phyloP scores from a whole-genome alignment of 2,888 invertebrate genomes.

The Caenorhabditis imperialis region DNA sequence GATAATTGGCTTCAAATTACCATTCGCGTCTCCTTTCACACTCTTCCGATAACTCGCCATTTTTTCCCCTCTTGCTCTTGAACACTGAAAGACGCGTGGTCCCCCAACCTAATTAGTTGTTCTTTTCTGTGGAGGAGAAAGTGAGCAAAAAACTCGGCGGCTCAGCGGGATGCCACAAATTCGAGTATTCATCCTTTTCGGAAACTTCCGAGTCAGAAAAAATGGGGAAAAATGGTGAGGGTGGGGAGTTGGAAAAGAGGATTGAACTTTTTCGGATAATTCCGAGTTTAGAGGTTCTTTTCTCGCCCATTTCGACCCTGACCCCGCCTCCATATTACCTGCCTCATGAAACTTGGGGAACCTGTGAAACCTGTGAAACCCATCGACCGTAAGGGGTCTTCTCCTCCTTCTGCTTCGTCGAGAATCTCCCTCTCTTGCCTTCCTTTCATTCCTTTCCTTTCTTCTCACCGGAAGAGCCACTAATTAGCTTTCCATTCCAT shows the following conservation, averaged over 20 bases:
- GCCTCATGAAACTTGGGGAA: no score
- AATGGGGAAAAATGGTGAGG: conserved; percentile 7
- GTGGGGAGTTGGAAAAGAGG: not conserved
- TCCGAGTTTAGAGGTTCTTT: no score
- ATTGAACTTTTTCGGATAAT: not conserved
- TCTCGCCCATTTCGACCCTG: no score
- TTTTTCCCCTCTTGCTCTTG: not conserved
- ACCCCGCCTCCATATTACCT: no score
- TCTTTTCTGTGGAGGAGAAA: conserved; percentile 8
- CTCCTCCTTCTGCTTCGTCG: conserved; percentile 19
- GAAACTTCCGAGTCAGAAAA: conserved; percentile 10
- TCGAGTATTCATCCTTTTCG: conserved; percentile 34
- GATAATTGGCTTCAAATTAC: conserved; percentile 32
- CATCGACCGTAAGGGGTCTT: conserved; percentile 1
- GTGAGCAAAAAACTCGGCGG: not conserved
- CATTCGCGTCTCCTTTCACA: conserved; percentile 1
- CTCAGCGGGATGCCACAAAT: conserved; percentile 9
- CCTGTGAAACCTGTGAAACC: no score
- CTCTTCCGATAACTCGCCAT: not conserved
- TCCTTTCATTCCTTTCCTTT: conserved; percentile 10
- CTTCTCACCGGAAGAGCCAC: conserved; percentile 46
- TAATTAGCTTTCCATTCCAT: conserved; percentile 40
- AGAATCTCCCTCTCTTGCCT: conserved; percentile 3
- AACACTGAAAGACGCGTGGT: conserved; percentile 8
- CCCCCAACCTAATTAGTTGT: conserved; percentile 13